These are phyloP conservation scores for Drosophila mettleri DNA, from an alignment of 2,888 invertebrate species.

Conservation along the genomic window DNA sequence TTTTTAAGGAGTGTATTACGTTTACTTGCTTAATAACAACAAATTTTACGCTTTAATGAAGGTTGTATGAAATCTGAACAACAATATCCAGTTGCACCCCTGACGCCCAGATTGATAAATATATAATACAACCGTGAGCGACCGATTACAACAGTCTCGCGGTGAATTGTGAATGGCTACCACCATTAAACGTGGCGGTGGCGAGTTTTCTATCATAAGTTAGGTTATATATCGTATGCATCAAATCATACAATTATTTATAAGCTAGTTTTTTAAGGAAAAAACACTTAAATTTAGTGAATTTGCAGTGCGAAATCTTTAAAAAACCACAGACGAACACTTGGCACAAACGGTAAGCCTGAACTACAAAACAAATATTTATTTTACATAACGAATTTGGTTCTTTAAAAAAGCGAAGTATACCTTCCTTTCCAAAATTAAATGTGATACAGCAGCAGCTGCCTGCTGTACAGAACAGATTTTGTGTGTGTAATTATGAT, in stretches of 20 bases:
- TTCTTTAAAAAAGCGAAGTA: constrained; percentile 53
- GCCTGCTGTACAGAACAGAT: constrained; percentile 54
- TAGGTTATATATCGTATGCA: constrained; percentile 85
- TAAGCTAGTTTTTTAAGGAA: constrained; percentile 85
- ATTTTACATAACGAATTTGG: constrained; percentile 75
- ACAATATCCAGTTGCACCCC: not conserved
- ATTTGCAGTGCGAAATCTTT: constrained; percentile 85
- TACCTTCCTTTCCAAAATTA: constrained; percentile 66
- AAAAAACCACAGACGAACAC: constrained; percentile 83
- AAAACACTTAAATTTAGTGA: constrained; percentile 85
- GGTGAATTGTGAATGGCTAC: constrained; percentile 59
- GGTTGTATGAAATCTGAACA: no score
- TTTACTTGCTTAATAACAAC: not conserved
- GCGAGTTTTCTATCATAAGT: constrained; percentile 84
- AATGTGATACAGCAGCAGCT: constrained; percentile 70
- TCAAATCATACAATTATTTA: constrained; percentile 85
- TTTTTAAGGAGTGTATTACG: not conserved
- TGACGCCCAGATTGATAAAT: constrained; percentile 12
- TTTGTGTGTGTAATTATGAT: constrained; percentile 39
- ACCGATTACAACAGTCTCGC: constrained; percentile 42
- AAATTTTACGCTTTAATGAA: not conserved
- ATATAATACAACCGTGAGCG: constrained; percentile 43
- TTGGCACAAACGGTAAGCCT: constrained; percentile 84
- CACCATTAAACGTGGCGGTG: constrained; percentile 79
- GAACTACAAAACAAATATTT: constrained; percentile 52